Conservation (phyloP, 2,113 vertebrate species). For the Ascaphus truei region DNA sequence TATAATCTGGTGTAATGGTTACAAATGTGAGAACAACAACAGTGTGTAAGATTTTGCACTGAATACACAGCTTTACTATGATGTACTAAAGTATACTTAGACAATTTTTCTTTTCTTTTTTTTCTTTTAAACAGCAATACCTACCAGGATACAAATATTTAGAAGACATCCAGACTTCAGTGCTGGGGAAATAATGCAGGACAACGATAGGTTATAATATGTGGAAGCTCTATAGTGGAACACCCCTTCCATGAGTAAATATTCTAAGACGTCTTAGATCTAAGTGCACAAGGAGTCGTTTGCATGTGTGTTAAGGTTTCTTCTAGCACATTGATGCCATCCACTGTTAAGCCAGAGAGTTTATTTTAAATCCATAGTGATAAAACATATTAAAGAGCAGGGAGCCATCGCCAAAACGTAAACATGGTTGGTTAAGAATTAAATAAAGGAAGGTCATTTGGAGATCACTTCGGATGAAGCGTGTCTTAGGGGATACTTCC, state of each 20-base stretch:
- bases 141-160: conserved; percentile 19
- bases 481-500: background rate
- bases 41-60: background rate
- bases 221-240: background rate
- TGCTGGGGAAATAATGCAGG: background rate
- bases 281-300: conserved; percentile 19
- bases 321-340: conserved; percentile 6
- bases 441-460: conserved; percentile 47
- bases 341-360: background rate
- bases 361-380: conserved; percentile 37
- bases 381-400: conserved; percentile 56
- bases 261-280: conserved; percentile 12
- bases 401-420: conserved; percentile 59
- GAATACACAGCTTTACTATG: conserved; percentile 16
- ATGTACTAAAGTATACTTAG: conserved; percentile 4
- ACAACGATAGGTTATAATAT: conserved; percentile 11
- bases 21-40: conserved; percentile 16
- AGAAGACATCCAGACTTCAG: conserved; percentile 7
- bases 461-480: conserved; percentile 45
- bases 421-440: conserved; percentile 63
- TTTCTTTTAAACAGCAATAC: conserved; percentile 29
- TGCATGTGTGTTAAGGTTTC: background rate
- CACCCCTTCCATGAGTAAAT: background rate
- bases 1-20: background rate
- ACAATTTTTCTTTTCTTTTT: too few species aligned